Percentiles rank a stretch among this genome's conserved stretches.
These are phyloP conservation scores for Bemisia tabaci DNA, from an alignment of 1,140 invertebrate genomes.

Conservation along the genomic window DNA sequence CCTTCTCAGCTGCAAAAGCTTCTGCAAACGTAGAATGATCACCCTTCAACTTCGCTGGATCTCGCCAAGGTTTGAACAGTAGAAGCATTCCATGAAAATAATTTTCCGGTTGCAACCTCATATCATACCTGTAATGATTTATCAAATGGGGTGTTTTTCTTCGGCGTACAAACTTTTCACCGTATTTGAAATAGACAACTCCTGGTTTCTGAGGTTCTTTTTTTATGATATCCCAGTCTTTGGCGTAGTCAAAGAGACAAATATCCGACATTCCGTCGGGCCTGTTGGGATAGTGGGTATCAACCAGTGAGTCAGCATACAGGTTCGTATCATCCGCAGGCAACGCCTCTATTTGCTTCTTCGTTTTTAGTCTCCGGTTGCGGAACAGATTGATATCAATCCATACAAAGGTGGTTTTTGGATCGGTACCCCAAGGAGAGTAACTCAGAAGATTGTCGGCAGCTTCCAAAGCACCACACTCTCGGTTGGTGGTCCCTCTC, in stretches of 20 bases:
- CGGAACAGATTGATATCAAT: slow-evolving; percentile 20
- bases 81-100: slow-evolving; percentile 11
- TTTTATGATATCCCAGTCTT: background rate
- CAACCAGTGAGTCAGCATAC: slow-evolving; percentile 18
- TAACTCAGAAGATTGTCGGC: slow-evolving; percentile 18
- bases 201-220: too few relatives aligned
- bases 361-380: slow-evolving; percentile 17
- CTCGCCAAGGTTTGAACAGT: slow-evolving; percentile 14
- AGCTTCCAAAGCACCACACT: slow-evolving; percentile 21
- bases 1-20: slow-evolving; percentile 2
- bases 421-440: slow-evolving; percentile 20
- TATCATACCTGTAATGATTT: slow-evolving; percentile 8
- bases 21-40: slow-evolving; percentile 1
- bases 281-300: slow-evolving; percentile 23
- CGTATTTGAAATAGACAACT: too few relatives aligned
- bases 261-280: slow-evolving; percentile 19
- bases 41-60: slow-evolving; percentile 6
- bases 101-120: slow-evolving; percentile 9
- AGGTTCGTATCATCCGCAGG: slow-evolving; percentile 22
- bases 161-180: too few relatives aligned
- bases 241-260: slow-evolving; percentile 21
- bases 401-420: slow-evolving; percentile 21
- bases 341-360: slow-evolving; percentile 19
- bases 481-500: slow-evolving; percentile 18
- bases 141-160: slow-evolving; percentile 7